phyloP scores from a whole-genome alignment of 2,113 vertebrate genomes.

The Xiphorhynchus elegans region DNA sequence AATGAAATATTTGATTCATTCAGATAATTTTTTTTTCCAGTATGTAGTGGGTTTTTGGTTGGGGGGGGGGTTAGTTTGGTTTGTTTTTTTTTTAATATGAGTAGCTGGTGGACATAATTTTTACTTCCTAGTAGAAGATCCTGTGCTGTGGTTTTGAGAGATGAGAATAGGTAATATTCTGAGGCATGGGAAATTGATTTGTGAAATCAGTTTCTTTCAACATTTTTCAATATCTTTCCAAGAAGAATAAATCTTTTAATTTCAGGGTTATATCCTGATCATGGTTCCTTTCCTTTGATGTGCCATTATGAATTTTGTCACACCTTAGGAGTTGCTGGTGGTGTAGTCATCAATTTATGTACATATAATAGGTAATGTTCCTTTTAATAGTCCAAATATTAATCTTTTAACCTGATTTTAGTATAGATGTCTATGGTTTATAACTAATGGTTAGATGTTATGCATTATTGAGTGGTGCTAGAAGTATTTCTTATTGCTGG shows the following conservation, averaged over 20 bases:
- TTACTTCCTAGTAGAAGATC: neutral
- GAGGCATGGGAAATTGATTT: neutral
- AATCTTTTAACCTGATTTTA: neutral
- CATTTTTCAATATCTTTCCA: neutral
- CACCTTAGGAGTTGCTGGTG: fast-evolving
- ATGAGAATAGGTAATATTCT: neutral
- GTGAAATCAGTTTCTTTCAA: neutral
- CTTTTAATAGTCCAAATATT: neutral
- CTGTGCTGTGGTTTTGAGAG: neutral
- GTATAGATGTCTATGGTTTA: neutral
- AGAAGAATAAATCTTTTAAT: neutral
- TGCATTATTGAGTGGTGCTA: neutral
- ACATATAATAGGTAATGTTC: fast-evolving
- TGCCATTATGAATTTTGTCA: neutral
- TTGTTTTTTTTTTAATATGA: neutral
- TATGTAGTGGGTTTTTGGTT: neutral
- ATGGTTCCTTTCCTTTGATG: neutral
- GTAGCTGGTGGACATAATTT: neutral
- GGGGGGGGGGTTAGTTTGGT: no score
- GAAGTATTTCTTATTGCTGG: neutral
- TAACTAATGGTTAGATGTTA: neutral
- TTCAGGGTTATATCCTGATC: neutral
- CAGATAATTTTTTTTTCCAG: neutral
- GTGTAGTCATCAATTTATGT: neutral
- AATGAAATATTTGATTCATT: neutral